A percentile compares a stretch with the other conserved stretches of the same genome.
phyloP scores from a whole-genome alignment of 1,140 invertebrate genomes.

The Pristionchus pacificus region DNA sequence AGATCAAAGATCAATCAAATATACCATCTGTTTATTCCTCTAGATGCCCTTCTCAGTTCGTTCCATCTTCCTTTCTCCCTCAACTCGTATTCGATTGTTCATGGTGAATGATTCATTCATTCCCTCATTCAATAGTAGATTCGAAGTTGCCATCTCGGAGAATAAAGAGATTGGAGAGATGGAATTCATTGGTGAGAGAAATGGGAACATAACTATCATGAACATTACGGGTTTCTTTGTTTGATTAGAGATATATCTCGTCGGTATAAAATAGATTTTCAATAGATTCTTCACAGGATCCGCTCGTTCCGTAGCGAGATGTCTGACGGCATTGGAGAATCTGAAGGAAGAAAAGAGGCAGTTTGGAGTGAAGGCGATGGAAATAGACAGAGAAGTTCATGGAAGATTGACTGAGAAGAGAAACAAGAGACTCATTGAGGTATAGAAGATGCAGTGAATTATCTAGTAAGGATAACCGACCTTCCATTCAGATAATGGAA shows the following conservation, averaged over 20 bases:
- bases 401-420: no score
- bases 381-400: neutral
- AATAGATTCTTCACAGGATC: neutral
- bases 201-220: neutral
- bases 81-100: neutral
- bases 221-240: neutral
- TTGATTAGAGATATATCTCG: no score
- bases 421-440: neutral
- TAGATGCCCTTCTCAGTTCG: neutral
- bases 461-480: no score
- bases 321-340: neutral
- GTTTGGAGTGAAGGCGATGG: neutral
- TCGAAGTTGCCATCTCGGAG: no score
- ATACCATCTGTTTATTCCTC: neutral
- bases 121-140: no score
- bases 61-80: neutral
- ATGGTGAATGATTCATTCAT: neutral
- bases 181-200: neutral
- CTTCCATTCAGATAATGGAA: no score
- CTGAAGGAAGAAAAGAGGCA: neutral
- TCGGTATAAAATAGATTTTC: no score
- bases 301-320: no score
- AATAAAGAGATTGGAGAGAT: neutral
- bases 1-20: no score
- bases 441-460: neutral